phyloP scores from a whole-genome alignment of 1,140 invertebrate species.

The Vollenhovia emeryi region DNA sequence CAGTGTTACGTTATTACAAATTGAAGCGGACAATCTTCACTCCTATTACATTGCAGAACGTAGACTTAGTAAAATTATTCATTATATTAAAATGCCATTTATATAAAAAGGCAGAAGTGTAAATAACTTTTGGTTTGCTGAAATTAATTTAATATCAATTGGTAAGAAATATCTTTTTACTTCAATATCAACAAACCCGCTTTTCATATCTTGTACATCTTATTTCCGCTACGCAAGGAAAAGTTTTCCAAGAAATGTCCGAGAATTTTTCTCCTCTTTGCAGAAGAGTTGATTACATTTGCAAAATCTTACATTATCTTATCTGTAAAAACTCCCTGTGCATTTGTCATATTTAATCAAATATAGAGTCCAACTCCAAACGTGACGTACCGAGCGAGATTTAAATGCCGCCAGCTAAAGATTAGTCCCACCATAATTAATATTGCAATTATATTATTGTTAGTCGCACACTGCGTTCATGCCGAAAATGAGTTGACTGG shows the following conservation, averaged over 20 bases:
- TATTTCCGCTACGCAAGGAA: background rate
- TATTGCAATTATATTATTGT: conserved; percentile 20
- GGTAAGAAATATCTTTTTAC: background rate
- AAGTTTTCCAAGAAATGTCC: background rate
- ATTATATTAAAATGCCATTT: background rate
- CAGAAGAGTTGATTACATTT: background rate
- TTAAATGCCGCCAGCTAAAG: background rate
- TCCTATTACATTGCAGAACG: background rate
- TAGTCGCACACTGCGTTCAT: conserved; percentile 9
- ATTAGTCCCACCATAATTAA: conserved; percentile 43
- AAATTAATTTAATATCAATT: background rate
- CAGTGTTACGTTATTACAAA: background rate
- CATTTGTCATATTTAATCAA: background rate
- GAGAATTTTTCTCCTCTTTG: background rate
- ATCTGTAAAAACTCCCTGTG: too few species aligned
- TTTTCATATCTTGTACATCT: background rate
- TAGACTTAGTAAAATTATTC: too few species aligned
- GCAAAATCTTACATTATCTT: background rate
- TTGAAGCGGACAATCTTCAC: background rate
- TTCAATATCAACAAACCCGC: background rate
- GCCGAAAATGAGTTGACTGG: background rate
- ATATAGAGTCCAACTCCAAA: background rate
- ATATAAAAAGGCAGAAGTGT: background rate
- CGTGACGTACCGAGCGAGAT: background rate
- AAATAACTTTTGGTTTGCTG: background rate